A percentile compares a stretch with the other conserved stretches of the same genome.
phyloP scores from a whole-genome alignment of 1,140 invertebrate species.

The Lordiphosa collinella region DNA sequence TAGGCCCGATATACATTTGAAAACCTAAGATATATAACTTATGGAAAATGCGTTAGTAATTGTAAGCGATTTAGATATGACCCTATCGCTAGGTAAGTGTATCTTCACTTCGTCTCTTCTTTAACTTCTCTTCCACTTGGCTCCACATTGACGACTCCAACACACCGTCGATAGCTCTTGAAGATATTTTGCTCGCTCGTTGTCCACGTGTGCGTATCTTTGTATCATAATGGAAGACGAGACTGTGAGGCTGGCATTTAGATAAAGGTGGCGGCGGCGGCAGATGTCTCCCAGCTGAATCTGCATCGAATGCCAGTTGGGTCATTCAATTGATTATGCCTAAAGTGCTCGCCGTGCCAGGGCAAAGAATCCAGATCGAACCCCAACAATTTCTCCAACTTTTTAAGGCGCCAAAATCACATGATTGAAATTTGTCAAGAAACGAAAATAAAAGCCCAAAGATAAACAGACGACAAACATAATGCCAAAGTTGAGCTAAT shows the following conservation, averaged over 20 bases:
- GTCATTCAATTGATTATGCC: constrained; percentile 66
- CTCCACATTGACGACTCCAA: constrained; percentile 53
- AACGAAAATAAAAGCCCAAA: constrained; percentile 4
- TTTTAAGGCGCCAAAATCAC: constrained; percentile 42
- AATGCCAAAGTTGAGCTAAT: constrained; percentile 60
- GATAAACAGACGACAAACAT: constrained; percentile 20
- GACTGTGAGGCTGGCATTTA: constrained; percentile 80
- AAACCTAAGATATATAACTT: too few relatives aligned
- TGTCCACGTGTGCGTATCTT: constrained; percentile 70
- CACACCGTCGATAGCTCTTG: constrained; percentile 56
- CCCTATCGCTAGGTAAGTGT: not conserved
- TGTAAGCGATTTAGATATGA: too few relatives aligned
- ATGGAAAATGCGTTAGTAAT: too few relatives aligned
- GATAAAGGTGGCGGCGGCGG: constrained; percentile 62
- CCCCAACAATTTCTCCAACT: not conserved
- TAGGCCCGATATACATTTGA: not conserved
- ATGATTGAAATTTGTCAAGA: constrained; percentile 27
- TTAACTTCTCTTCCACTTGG: constrained; percentile 11
- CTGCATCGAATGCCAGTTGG: constrained; percentile 40
- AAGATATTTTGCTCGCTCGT: constrained; percentile 44
- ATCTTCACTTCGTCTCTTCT: constrained; percentile 10
- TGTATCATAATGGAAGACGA: constrained; percentile 80
- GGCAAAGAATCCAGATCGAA: constrained; percentile 2
- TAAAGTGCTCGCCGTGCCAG: constrained; percentile 51
- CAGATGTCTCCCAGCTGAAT: constrained; percentile 21